Evolutionary conservation across 2,797 vertebrate species (phyloP), one percentile per base, ranked within the genome.

Genomic region (Phyllotis vaccarum): DNA sequence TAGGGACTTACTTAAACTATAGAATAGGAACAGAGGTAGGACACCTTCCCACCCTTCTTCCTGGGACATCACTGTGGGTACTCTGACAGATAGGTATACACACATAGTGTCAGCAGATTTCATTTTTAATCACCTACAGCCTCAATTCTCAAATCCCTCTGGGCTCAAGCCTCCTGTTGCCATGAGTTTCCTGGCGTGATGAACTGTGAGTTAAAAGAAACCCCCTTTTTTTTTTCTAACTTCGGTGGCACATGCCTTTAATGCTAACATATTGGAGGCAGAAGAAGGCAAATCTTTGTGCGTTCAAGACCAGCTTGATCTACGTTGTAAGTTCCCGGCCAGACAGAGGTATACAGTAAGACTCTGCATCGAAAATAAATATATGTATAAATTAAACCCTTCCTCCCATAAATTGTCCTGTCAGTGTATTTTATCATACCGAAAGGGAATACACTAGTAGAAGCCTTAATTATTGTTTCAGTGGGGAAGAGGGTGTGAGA

Each of bases 401-500:
- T 68, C 37, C n/a, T 72, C n/a, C 52, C 2, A 31, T 43, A 74
- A 70, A 40, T 31, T 74, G 52, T 13, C 31, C 58, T 87, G 68
- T 40, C 52, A 31, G 52, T 56, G n/a, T 40, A 87, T 58, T 58
- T 56, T 31, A 72, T 56, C 85, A 74, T 52, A 72, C n/a, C n/a
- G 31, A 87, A 58, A 74, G 54, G 29, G 31, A 75, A 34, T 12
- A 29, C 56, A 74, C 22, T 58, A 13, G 31, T 46, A 21, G n/a
- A 46, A 66, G 16, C 21, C n/a, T 43, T 92, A 34, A 56, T 37
- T 54, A 43, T 37, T 40, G 56, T n/a, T 72, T 54, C 31, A 89
- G 13, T 60, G 7, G 49, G 37, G 16, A 7, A 7, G 0, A 5
- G 3, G 0, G 4, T 60, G 14, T 21, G 3, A 46, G 17, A 2